phyloP scores from a whole-genome alignment of 2,797 vertebrate genomes.

The Adrianichthys oophorus region DNA sequence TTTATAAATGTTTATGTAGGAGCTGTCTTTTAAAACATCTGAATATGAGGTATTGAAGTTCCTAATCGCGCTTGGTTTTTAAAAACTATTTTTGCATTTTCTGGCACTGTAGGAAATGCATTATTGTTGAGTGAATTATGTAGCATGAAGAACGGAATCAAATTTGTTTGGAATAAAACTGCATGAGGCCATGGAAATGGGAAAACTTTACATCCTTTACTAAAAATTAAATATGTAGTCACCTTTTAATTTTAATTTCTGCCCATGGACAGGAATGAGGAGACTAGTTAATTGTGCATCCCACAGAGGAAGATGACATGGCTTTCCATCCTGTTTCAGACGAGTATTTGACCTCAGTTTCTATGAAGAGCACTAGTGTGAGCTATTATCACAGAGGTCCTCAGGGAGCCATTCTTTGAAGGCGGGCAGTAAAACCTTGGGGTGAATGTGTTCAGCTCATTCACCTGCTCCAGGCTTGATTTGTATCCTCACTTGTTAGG shows the following conservation, averaged over 20 bases:
- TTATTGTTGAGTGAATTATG: neutral
- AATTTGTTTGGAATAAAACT: neutral
- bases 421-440: slow-evolving; percentile 77
- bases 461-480: slow-evolving; percentile 70
- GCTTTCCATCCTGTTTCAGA: slow-evolving; percentile 69
- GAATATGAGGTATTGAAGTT: neutral
- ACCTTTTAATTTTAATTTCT: slow-evolving; percentile 41
- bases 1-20: neutral
- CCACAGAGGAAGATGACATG: slow-evolving; percentile 65
- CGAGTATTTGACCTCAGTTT: slow-evolving; percentile 69
- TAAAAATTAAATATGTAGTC: slow-evolving; percentile 28
- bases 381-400: slow-evolving; percentile 77
- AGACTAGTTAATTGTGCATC: slow-evolving; percentile 65
- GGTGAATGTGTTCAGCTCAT: slow-evolving; percentile 68
- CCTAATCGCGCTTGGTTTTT: neutral
- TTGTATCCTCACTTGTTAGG: slow-evolving; percentile 73
- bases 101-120: neutral
- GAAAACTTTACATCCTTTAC: slow-evolving; percentile 18
- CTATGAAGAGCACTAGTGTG: slow-evolving; percentile 75
- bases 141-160: neutral
- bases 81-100: neutral
- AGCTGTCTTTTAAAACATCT: neutral
- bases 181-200: slow-evolving; percentile 1
- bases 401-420: slow-evolving; percentile 75
- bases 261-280: slow-evolving; percentile 56